Conservation (phyloP, 1,140 invertebrate genomes). For the Drosophila bipectinata region DNA sequence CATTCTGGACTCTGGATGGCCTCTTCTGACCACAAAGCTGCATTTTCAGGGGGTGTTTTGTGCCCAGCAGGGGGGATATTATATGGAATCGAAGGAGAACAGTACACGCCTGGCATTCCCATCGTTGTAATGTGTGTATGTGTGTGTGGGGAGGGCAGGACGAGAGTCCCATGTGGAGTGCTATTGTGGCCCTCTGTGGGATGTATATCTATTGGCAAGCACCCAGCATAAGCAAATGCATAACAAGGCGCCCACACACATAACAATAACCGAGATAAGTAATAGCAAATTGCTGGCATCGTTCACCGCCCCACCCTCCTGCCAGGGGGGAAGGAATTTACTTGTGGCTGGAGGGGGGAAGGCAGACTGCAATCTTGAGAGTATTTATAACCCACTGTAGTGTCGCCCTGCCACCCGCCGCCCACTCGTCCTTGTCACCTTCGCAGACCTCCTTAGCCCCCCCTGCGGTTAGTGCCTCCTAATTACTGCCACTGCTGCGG, state of each 20-base stretch:
- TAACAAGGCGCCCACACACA: constrained; percentile 40
- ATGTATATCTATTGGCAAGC: constrained; percentile 55
- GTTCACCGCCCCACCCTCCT: constrained; percentile 10
- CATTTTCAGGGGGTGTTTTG: constrained; percentile 8
- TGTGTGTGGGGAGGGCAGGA: constrained; percentile 28
- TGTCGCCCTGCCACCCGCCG: not conserved
- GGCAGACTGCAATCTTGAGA: constrained; percentile 48
- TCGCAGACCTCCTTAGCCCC: not conserved
- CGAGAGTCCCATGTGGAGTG: constrained; percentile 4
- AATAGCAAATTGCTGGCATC: constrained; percentile 74
- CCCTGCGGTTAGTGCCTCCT: constrained; percentile 47
- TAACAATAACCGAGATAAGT: constrained; percentile 72
- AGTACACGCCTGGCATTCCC: too few relatives aligned
- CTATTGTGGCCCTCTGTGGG: constrained; percentile 17
- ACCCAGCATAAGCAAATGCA: constrained; percentile 65
- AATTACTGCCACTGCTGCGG: constrained; percentile 67
- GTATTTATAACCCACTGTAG: constrained; percentile 52
- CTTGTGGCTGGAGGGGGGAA: constrained; percentile 1
- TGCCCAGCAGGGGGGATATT: not conserved
- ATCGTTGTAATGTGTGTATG: too few relatives aligned
- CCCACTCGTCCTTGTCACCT: not conserved
- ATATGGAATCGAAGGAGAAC: too few relatives aligned
- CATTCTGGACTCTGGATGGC: not conserved
- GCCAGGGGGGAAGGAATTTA: not conserved
- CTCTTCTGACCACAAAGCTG: constrained; percentile 11